Conservation (phyloP, 2,888 invertebrate genomes). For the Abscondita cerata region DNA sequence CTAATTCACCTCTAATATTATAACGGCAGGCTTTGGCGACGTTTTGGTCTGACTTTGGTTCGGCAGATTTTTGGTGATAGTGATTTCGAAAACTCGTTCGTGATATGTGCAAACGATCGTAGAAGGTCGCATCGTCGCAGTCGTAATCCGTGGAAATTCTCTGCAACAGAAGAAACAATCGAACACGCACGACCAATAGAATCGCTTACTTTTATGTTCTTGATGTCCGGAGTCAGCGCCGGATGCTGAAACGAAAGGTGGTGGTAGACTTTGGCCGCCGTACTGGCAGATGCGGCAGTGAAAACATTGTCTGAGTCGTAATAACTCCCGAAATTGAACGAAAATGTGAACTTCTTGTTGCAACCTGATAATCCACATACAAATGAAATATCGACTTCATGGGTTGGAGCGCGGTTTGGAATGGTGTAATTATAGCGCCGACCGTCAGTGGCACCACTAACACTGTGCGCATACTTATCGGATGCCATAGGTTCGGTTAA, state of each 20-base stretch:
- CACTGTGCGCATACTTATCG: slow-evolving; percentile 37
- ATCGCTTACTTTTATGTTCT: too few species aligned
- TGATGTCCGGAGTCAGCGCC: slow-evolving; percentile 48
- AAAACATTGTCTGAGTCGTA: slow-evolving; percentile 40
- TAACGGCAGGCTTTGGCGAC: too few species aligned
- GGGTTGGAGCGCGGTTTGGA: slow-evolving; percentile 29
- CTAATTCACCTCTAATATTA: too few species aligned
- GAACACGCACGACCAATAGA: too few species aligned
- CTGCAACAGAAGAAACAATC: slow-evolving; percentile 1
- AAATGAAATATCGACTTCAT: slow-evolving; percentile 45
- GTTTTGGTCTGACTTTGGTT: not conserved
- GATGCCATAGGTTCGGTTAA: too few species aligned
- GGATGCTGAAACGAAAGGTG: slow-evolving; percentile 61
- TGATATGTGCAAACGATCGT: too few species aligned
- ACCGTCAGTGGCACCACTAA: slow-evolving; percentile 45
- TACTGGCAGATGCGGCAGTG: slow-evolving; percentile 62
- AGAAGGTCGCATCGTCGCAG: not conserved
- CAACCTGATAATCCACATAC: slow-evolving; percentile 41
- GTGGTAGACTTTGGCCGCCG: slow-evolving; percentile 57
- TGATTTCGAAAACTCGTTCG: too few species aligned
- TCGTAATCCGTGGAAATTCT: not conserved
- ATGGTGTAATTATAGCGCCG: slow-evolving; percentile 37
- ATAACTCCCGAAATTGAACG: slow-evolving; percentile 29
- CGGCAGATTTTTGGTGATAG: not conserved
- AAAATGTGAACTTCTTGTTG: slow-evolving; percentile 16